Base-by-base conservation (phyloP, 2,797 vertebrate species). In the Antennarius maculatus region DNA sequence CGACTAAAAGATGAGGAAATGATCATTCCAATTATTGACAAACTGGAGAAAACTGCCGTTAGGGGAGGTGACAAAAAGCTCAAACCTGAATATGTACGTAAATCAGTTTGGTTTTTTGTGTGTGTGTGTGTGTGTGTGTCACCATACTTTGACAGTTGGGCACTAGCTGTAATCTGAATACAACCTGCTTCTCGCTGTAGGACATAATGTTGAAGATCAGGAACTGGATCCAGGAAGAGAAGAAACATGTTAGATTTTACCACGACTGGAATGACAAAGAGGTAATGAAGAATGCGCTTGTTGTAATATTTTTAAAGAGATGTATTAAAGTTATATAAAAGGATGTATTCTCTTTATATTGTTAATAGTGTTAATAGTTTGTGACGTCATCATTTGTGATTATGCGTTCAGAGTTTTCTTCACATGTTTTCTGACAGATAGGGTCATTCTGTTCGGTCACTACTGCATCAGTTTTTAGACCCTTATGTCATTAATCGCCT, bases 201-300 rank as follows among this genome's bases (percentile, higher is more conserved):
- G 98, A 99, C 17, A 97, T 98, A 91, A 98, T 99, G 94, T 73
- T 95, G 83, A 99, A 99, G 93, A 88, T 99, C 71, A 98, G 95
- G 92, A 94, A 90, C 83, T 99, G 98, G 98, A 91, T 99, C 82
- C 87, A 92, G 71, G 97, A 98, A 14, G 95, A 99, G 86, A 98
- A 98, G 94, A 99, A 98, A 88, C 96, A 95, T 76, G 85, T 99
- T 80, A 92, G 98, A 64, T 99, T 95, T 94, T 95, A 91, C 89
- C 93, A 90, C 42, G 98, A 99, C 55, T 99, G 98, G 98, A 99
- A 99, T 61, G 98, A 99, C 84, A 99, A 98, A 94, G 98, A 99
- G 96, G 98, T 98, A 71, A 88, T 53, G 86, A 82, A 46, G 45
- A 11, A 0, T 43, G 1, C 13, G n/a, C 14, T 55, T 56, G 12